phyloP scores from a whole-genome alignment of 2,888 invertebrate species.

The Fissipunctia ypsillon region DNA sequence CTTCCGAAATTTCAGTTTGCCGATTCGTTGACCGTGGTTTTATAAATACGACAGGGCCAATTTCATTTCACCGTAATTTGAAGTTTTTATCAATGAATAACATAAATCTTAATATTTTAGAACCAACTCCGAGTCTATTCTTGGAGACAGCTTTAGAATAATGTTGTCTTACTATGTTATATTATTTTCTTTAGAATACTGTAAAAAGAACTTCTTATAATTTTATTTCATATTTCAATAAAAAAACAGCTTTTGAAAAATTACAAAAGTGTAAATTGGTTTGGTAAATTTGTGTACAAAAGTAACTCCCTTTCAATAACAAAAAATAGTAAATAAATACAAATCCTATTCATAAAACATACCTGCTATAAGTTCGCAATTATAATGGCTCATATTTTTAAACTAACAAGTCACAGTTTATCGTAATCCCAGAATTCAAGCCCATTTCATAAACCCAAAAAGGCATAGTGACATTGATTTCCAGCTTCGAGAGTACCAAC shows the following conservation, averaged over 20 bases:
- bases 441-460: constrained; percentile 3
- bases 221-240: neutral
- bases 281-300: neutral
- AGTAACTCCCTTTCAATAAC: neutral
- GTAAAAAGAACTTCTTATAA: neutral
- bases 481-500: constrained; percentile 20
- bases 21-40: constrained; percentile 51
- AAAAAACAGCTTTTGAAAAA: no score
- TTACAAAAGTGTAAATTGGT: neutral
- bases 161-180: no score
- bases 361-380: neutral
- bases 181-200: no score
- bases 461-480: constrained; percentile 17
- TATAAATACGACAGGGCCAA: constrained; percentile 56
- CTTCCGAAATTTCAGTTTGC: constrained; percentile 53
- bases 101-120: constrained; percentile 33
- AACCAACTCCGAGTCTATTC: constrained; percentile 4
- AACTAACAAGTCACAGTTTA: neutral
- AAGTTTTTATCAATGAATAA: constrained; percentile 51
- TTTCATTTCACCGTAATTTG: constrained; percentile 55
- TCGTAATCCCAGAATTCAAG: neutral
- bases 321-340: neutral
- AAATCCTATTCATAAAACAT: neutral
- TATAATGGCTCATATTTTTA: no score
- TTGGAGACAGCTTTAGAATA: constrained; percentile 22